Conservation (phyloP, 2,888 invertebrate species). For the Oscheius onirici region DNA sequence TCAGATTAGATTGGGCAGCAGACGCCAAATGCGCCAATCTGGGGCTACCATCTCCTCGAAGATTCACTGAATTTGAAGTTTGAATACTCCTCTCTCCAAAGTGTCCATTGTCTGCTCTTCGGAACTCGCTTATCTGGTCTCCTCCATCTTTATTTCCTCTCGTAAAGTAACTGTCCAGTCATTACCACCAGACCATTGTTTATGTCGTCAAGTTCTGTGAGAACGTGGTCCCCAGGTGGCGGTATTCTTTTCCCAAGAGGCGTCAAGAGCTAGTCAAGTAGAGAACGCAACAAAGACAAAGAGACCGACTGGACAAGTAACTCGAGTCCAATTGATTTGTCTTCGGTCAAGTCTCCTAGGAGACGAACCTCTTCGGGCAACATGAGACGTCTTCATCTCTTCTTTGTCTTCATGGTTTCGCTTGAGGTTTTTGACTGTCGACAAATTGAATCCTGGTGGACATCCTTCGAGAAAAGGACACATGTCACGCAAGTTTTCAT, state of each 20-base stretch:
- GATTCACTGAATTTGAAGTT: too few relatives aligned
- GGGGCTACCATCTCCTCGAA: too few relatives aligned
- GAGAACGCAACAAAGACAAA: slow-evolving; percentile 8
- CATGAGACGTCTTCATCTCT: not conserved
- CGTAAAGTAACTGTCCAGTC: not conserved
- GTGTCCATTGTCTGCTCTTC: too few relatives aligned
- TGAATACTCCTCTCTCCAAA: too few relatives aligned
- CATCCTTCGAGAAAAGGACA: too few relatives aligned
- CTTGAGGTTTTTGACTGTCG: too few relatives aligned
- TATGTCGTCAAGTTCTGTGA: not conserved
- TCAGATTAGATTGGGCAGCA: slow-evolving; percentile 33
- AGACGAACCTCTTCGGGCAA: not conserved
- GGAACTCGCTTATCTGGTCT: not conserved
- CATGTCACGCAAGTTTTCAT: too few relatives aligned
- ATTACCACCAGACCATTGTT: not conserved
- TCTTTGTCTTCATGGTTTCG: not conserved
- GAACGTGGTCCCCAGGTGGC: slow-evolving; percentile 11
- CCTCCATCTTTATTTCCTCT: not conserved
- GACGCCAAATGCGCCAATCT: slow-evolving; percentile 25
- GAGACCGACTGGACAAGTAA: not conserved
- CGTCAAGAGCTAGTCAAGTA: slow-evolving; percentile 17
- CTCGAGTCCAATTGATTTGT: not conserved
- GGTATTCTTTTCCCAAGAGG: slow-evolving; percentile 11
- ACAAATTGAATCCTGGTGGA: too few relatives aligned
- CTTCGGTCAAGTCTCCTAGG: too few relatives aligned